Percentiles rank a stretch among this genome's conserved stretches.
Evolutionary conservation across 2,888 invertebrate species (phyloP).

Genomic region (Notodonta dromedarius): DNA sequence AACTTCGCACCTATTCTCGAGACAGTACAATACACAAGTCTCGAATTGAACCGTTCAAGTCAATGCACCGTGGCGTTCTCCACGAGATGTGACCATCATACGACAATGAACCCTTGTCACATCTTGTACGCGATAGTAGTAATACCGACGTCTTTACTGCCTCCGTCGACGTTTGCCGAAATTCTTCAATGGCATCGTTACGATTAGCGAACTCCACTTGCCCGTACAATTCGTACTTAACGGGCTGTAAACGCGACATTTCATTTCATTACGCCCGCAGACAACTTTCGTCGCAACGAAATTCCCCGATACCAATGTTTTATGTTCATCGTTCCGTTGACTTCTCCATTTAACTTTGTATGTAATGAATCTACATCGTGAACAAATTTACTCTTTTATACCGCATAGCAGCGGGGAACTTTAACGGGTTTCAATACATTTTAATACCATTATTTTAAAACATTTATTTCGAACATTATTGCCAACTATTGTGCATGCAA

Average conservation of each 20-base stretch:
- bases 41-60: constrained; percentile 40
- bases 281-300: constrained; percentile 25
- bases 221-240: constrained; percentile 39
- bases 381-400: neutral
- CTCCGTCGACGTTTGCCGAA: constrained; percentile 43
- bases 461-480: constrained; percentile 5
- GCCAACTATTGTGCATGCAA: neutral
- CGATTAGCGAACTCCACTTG: constrained; percentile 28
- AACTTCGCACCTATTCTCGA: constrained; percentile 26
- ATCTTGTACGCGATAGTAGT: constrained; percentile 44
- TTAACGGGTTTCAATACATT: neutral
- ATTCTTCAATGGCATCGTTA: constrained; percentile 36
- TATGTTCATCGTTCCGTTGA: constrained; percentile 33
- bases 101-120: constrained; percentile 57
- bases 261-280: constrained; percentile 29
- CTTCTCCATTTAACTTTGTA: constrained; percentile 9
- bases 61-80: constrained; percentile 55
- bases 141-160: constrained; percentile 73
- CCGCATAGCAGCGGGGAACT: neutral
- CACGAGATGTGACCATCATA: constrained; percentile 44
- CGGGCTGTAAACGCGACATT: constrained; percentile 32
- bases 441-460: neutral
- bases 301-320: constrained; percentile 34
- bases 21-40: constrained; percentile 35
- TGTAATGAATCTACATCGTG: neutral